Evolutionary conservation across 2,888 invertebrate genomes (phyloP).

Genomic region (Trichopoda pennipes): DNA sequence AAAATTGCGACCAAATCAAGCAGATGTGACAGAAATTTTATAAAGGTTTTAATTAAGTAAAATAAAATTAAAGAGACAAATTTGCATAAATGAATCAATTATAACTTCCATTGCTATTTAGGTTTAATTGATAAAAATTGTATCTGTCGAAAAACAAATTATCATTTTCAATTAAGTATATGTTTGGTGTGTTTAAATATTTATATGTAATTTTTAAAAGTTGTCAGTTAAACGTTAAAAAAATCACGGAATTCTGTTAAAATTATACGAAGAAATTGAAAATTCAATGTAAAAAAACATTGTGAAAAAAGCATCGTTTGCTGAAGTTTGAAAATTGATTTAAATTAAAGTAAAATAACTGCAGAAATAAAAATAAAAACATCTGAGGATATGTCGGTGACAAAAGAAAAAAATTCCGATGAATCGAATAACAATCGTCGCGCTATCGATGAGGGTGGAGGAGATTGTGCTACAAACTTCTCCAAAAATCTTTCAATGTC

Average conservation of each 20-base stretch:
- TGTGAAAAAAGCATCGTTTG: background rate
- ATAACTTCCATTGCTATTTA: background rate
- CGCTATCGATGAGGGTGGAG: slow-evolving; percentile 56
- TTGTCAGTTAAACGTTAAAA: background rate
- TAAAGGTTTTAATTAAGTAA: background rate
- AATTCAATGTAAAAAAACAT: background rate
- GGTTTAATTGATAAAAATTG: background rate
- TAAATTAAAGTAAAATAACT: too few species aligned
- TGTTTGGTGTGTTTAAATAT: background rate
- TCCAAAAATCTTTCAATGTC: slow-evolving; percentile 30
- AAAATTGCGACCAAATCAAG: slow-evolving; percentile 18
- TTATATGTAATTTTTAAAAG: background rate
- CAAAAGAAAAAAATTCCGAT: slow-evolving; percentile 35
- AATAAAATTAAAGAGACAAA: background rate
- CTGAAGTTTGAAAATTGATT: background rate
- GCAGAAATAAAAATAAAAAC: slow-evolving; percentile 47
- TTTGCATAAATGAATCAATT: background rate
- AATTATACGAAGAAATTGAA: background rate
- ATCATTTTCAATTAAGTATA: background rate
- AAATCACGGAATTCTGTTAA: background rate
- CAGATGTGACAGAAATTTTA: slow-evolving; percentile 3
- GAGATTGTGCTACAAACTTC: slow-evolving; percentile 5
- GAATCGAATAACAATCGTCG: slow-evolving; percentile 13
- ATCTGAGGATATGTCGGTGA: slow-evolving; percentile 29
- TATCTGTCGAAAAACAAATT: background rate